These are phyloP conservation scores for Cyclargus thomasi DNA, from an alignment of 1,140 invertebrate species.

Conservation along the genomic window DNA sequence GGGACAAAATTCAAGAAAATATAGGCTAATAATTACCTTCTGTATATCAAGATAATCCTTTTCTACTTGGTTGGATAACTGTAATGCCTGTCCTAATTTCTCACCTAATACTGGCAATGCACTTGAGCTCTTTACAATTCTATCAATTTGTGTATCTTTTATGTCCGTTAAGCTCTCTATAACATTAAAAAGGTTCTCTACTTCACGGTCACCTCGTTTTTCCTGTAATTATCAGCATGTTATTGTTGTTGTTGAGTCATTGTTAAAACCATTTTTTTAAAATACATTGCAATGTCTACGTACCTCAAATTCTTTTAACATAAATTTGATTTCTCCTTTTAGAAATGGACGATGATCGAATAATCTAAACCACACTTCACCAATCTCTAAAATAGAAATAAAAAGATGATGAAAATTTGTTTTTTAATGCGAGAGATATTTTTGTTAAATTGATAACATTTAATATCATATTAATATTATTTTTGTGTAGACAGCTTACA, in stretches of 20 bases:
- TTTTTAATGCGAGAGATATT: not conserved
- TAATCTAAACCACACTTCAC: slow-evolving; percentile 86
- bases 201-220: slow-evolving; percentile 84
- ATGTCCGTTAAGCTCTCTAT: slow-evolving; percentile 86
- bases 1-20: too few relatives aligned
- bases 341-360: slow-evolving; percentile 90
- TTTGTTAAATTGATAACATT: not conserved
- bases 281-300: not conserved
- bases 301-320: slow-evolving; percentile 89
- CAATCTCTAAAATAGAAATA: slow-evolving; percentile 78
- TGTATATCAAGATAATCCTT: slow-evolving; percentile 43
- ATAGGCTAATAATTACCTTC: slow-evolving; percentile 39
- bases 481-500: not conserved
- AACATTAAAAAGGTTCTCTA: slow-evolving; percentile 85
- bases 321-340: slow-evolving; percentile 88
- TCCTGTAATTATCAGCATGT: slow-evolving; percentile 72
- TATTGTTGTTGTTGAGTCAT: not conserved
- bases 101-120: slow-evolving; percentile 79
- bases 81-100: slow-evolving; percentile 80
- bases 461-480: not conserved
- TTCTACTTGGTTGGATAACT: slow-evolving; percentile 77
- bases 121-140: slow-evolving; percentile 76
- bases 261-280: not conserved
- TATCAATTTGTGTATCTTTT: slow-evolving; percentile 81
- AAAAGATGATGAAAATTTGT: not conserved